Evolutionary conservation across 2,113 vertebrate species (phyloP).

Genomic region (Stigmatopora argus): DNA sequence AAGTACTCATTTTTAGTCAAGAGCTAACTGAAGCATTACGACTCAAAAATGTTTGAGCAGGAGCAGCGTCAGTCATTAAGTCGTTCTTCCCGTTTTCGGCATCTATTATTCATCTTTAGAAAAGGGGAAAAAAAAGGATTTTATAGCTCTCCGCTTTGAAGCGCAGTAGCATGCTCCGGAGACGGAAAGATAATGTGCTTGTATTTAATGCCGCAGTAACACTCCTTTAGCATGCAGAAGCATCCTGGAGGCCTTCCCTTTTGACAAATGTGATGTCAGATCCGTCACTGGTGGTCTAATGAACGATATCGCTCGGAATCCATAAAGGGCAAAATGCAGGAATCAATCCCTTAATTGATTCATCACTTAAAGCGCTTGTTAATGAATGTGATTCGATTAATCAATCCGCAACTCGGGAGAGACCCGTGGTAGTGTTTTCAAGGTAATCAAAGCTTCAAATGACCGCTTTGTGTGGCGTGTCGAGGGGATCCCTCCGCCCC

Average conservation of each 20-base stretch:
- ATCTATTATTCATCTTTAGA: slow-evolving; percentile 48
- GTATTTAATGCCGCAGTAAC: slow-evolving; percentile 50
- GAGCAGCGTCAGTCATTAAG: slow-evolving; percentile 43
- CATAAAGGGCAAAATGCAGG: slow-evolving; percentile 38
- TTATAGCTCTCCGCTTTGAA: slow-evolving; percentile 44
- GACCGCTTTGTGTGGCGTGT: slow-evolving; percentile 28
- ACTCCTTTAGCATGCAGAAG: slow-evolving; percentile 40
- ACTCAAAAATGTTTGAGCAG: slow-evolving; percentile 22
- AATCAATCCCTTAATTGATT: slow-evolving; percentile 63
- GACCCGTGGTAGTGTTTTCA: slow-evolving; percentile 31
- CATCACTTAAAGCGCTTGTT: slow-evolving; percentile 54
- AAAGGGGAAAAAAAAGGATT: slow-evolving; percentile 33
- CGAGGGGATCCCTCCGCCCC: slow-evolving; percentile 11
- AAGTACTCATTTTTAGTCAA: slow-evolving; percentile 41
- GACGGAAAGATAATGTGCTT: slow-evolving; percentile 55
- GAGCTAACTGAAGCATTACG: slow-evolving; percentile 27
- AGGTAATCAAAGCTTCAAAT: slow-evolving; percentile 40
- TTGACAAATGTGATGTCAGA: slow-evolving; percentile 42
- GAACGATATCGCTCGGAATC: slow-evolving; percentile 51
- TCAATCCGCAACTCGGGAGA: slow-evolving; percentile 48
- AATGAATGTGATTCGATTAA: slow-evolving; percentile 58
- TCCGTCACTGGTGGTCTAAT: slow-evolving; percentile 37
- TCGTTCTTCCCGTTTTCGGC: slow-evolving; percentile 33
- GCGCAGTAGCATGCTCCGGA: slow-evolving; percentile 48
- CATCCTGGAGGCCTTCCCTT: slow-evolving; percentile 27